A percentile compares a stretch with the other conserved stretches of the same genome.
Evolutionary conservation across 2,797 vertebrate genomes (phyloP).

Genomic region (Philypnodon macrostomus): DNA sequence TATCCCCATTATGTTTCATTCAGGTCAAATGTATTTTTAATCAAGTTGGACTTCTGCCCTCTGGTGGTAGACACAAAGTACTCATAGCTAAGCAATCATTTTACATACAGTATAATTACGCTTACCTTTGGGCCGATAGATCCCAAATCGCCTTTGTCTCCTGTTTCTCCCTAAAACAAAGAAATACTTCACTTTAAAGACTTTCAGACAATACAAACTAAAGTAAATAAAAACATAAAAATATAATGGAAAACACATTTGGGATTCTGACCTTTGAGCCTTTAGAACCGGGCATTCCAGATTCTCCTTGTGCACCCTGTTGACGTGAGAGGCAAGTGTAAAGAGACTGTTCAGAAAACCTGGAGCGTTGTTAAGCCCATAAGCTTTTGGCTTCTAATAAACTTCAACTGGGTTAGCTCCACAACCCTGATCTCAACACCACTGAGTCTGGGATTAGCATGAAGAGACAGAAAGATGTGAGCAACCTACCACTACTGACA

Average conservation of each 20-base stretch:
- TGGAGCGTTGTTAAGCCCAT: too few relatives aligned
- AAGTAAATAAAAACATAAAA: too few relatives aligned
- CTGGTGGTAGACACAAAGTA: slow-evolving; percentile 20
- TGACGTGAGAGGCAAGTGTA: slow-evolving; percentile 4
- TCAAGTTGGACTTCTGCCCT: slow-evolving; percentile 24
- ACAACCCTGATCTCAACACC: too few relatives aligned
- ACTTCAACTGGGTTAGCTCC: too few relatives aligned
- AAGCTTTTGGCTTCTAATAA: too few relatives aligned
- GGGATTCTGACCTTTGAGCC: slow-evolving; percentile 90
- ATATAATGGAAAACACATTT: slow-evolving; percentile 33
- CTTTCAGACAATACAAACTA: too few relatives aligned
- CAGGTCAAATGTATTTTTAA: too few relatives aligned
- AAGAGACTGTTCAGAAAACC: slow-evolving; percentile 13
- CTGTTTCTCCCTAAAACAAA: slow-evolving; percentile 83
- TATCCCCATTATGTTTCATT: slow-evolving; percentile 2
- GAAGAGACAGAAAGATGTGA: too few relatives aligned
- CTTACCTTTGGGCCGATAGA: slow-evolving; percentile 84
- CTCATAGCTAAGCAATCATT: neutral
- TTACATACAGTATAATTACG: too few relatives aligned
- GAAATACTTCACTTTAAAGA: slow-evolving; percentile 8
- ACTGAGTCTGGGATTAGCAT: too few relatives aligned
- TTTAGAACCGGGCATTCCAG: slow-evolving; percentile 87
- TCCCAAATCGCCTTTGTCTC: slow-evolving; percentile 89
- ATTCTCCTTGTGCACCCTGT: slow-evolving; percentile 91
- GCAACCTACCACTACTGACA: too few relatives aligned